Evolutionary conservation across 1,140 invertebrate genomes (phyloP).

Genomic region (Caerostris darwini): DNA sequence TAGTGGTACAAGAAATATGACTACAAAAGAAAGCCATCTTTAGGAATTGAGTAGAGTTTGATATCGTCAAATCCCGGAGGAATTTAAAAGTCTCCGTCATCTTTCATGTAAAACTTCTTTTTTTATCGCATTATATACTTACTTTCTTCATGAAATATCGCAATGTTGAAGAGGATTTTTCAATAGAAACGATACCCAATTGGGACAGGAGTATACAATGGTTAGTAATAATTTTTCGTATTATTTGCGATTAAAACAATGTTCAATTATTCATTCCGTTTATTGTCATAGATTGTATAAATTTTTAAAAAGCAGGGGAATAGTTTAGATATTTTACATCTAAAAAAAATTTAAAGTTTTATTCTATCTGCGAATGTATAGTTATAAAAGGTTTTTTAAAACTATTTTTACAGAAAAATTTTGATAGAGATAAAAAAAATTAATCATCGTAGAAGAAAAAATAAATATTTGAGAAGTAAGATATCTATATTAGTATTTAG

Average conservation of each 20-base stretch:
- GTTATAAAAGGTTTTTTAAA: no score
- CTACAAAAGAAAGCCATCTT: conserved; percentile 3
- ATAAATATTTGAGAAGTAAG: no score
- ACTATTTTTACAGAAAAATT: no score
- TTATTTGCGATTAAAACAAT: background rate
- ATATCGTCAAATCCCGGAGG: background rate
- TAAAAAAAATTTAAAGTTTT: no score
- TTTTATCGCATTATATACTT: background rate
- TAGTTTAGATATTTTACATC: no score
- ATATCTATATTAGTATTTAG: no score
- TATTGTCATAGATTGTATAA: no score
- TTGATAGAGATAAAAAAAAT: no score
- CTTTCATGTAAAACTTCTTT: background rate
- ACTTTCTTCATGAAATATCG: background rate
- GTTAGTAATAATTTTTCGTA: conserved; percentile 2
- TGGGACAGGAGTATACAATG: background rate
- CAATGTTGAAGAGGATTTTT: background rate
- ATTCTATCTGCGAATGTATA: no score
- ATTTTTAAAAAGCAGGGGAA: no score
- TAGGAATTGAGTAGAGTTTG: background rate
- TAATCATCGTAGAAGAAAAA: no score
- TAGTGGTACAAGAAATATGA: background rate
- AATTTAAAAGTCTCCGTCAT: background rate
- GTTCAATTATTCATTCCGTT: background rate
- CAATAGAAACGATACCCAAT: background rate